Conservation (phyloP, 2,113 vertebrate species). For the Crotalus viridis region DNA sequence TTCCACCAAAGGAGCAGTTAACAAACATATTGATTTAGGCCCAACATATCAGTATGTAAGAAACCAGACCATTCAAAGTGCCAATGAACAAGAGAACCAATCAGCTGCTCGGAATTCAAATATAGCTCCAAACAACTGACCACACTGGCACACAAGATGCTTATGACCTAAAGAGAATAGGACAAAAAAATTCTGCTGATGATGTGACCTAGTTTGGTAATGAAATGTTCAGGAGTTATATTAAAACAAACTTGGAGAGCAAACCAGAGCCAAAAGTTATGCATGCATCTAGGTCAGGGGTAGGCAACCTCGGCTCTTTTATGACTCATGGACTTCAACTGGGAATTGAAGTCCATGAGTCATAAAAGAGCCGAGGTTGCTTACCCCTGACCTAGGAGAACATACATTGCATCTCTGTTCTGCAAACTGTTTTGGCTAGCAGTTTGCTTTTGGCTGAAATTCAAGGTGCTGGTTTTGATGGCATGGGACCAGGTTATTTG, state of each 20-base stretch:
- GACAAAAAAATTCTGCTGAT: neutral
- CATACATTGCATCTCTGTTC: neutral
- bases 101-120: neutral
- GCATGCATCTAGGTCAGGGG: neutral
- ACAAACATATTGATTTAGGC: too few relatives aligned
- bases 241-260: too few relatives aligned
- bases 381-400: neutral
- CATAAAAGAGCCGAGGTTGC: too few relatives aligned
- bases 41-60: too few relatives aligned
- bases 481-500: neutral
- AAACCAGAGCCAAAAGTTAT: neutral
- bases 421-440: neutral
- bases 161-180: neutral
- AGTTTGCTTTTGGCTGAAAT: neutral
- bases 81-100: neutral
- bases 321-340: too few relatives aligned
- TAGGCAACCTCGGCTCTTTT: too few relatives aligned
- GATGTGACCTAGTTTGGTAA: neutral
- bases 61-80: too few relatives aligned
- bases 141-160: neutral
- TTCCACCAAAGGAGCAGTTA: too few relatives aligned
- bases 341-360: too few relatives aligned
- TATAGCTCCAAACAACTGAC: neutral
- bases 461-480: neutral
- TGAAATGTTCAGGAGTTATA: neutral